Evolutionary conservation across 2,113 vertebrate genomes (phyloP).

Genomic region (Psilopsiagon aurifrons): DNA sequence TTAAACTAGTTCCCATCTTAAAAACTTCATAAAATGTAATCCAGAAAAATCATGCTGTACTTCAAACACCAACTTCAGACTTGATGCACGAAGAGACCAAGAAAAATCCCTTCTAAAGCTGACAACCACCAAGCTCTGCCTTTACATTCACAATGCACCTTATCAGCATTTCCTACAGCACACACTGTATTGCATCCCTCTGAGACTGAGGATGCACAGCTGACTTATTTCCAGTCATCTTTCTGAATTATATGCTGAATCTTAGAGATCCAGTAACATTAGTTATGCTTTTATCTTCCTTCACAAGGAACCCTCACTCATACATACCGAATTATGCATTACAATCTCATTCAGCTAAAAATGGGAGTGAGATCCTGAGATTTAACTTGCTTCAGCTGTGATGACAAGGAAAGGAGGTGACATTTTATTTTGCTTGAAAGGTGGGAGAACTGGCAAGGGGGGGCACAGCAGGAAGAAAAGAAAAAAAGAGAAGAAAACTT

Average conservation of each 20-base stretch:
- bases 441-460: neutral
- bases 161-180: neutral
- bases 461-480: neutral
- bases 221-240: neutral
- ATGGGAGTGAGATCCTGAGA: neutral
- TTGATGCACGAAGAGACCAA: fast-evolving
- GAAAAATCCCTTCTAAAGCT: neutral
- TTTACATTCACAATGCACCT: fast-evolving
- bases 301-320: neutral
- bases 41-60: fast-evolving
- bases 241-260: neutral
- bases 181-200: neutral
- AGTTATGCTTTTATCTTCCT: neutral
- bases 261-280: neutral
- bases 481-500: neutral
- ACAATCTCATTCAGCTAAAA: neutral
- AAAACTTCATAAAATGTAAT: neutral
- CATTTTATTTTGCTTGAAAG: neutral
- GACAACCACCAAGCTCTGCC: neutral
- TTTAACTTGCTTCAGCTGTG: neutral
- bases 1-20: neutral
- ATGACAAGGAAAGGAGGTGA: neutral
- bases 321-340: neutral
- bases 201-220: fast-evolving
- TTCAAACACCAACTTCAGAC: neutral